Percentiles rank a stretch among this genome's conserved stretches.
Conservation (phyloP, 2,797 vertebrate genomes). For the Florisuga fusca region DNA sequence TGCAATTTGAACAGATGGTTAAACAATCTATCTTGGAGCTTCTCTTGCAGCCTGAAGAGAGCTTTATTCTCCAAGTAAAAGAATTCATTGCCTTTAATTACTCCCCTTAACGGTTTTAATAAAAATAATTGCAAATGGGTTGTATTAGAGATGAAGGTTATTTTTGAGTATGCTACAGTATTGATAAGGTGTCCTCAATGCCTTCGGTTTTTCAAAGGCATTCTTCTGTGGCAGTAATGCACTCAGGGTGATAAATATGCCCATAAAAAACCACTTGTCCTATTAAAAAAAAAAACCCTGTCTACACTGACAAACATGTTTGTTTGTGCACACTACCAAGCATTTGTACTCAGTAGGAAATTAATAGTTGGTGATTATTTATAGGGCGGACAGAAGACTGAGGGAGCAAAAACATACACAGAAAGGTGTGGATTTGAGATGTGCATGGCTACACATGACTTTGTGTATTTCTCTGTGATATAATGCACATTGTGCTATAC, state of each 20-base stretch:
- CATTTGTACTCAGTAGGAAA: background rate
- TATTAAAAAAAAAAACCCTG: background rate
- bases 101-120: slow-evolving; percentile 6
- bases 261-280: accelerated
- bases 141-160: slow-evolving; percentile 37
- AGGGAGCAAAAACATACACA: background rate
- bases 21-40: slow-evolving; percentile 85
- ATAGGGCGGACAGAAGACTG: background rate
- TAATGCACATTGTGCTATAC: accelerated
- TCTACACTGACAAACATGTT: background rate
- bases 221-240: background rate
- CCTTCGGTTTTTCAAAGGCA: background rate
- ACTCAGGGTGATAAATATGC: background rate
- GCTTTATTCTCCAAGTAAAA: slow-evolving; percentile 89
- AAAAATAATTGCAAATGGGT: slow-evolving; percentile 22
- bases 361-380: background rate
- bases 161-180: background rate
- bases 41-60: slow-evolving; percentile 87
- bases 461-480: background rate
- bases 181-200: background rate
- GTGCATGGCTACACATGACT: background rate
- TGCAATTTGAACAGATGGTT: slow-evolving; percentile 85
- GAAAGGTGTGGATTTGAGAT: background rate
- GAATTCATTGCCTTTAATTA: slow-evolving; percentile 38
- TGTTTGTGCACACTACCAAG: background rate